These are phyloP conservation scores for Holothuria leucospilota DNA, from an alignment of 53 echinoderm and acorn worm species.

Conservation along the genomic window DNA sequence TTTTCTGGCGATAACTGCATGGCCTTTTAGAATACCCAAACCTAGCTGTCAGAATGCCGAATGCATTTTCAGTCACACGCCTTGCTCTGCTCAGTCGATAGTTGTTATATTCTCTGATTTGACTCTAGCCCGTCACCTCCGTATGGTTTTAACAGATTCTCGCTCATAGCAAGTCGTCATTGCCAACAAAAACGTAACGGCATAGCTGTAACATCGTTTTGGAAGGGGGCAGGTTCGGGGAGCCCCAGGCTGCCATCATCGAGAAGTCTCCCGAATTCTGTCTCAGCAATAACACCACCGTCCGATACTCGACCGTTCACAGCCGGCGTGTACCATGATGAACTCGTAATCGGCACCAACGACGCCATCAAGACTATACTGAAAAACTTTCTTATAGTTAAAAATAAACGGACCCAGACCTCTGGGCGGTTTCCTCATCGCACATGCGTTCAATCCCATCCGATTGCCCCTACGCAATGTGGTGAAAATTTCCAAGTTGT, in stretches of 20 bases:
- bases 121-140: constrained; percentile 10
- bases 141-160: constrained; percentile 10
- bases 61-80: too few relatives aligned
- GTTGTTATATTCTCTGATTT: background rate
- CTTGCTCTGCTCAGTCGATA: background rate
- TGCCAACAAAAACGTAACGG: background rate
- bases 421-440: background rate
- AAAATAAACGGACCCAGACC: constrained; percentile 5
- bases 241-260: constrained; percentile 8
- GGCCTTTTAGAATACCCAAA: too few relatives aligned
- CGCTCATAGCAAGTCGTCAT: background rate
- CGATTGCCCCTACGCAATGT: constrained; percentile 1
- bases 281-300: constrained; percentile 16
- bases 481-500: too few relatives aligned
- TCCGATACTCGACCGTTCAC: constrained; percentile 14
- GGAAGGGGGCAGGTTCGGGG: constrained; percentile 14
- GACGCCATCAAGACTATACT: constrained; percentile 30
- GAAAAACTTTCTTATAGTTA: constrained; percentile 31
- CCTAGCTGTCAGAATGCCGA: too few relatives aligned
- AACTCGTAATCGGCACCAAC: constrained; percentile 36
- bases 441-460: constrained; percentile 6
- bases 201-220: background rate
- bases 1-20: too few relatives aligned
- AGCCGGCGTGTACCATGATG: background rate
- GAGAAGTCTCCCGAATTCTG: constrained; percentile 14